Evolutionary conservation across 2,888 invertebrate genomes (phyloP).

Genomic region (Parelbella ahira): DNA sequence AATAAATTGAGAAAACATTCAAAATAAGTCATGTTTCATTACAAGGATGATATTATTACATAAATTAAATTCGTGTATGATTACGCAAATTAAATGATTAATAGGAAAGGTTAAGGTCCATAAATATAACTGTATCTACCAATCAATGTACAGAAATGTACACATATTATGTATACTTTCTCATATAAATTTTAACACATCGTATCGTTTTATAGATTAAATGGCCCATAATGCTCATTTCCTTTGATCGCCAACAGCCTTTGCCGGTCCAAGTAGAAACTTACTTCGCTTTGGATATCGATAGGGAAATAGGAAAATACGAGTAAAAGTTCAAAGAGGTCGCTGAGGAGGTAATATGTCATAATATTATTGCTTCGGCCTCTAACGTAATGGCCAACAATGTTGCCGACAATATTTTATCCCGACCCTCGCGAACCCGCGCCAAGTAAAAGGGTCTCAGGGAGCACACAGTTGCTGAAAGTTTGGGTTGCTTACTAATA

Average conservation of each 20-base stretch:
- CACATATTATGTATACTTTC: too few relatives aligned
- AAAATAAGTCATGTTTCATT: too few relatives aligned
- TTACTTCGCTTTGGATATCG: conserved; percentile 9
- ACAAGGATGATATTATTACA: too few relatives aligned
- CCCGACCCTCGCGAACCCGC: conserved; percentile 51
- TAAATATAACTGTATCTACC: too few relatives aligned
- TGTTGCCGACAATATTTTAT: conserved; percentile 72
- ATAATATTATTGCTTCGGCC: conserved; percentile 76
- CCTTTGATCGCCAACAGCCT: conserved; percentile 18
- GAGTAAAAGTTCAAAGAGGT: conserved; percentile 19
- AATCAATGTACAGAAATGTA: too few relatives aligned
- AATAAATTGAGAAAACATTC: too few relatives aligned
- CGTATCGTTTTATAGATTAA: conserved; percentile 10
- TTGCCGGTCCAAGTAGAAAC: conserved; percentile 15
- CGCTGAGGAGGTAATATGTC: conserved; percentile 65
- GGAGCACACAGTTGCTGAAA: conserved; percentile 37
- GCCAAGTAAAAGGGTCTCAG: conserved; percentile 40
- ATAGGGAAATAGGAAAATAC: conserved; percentile 23
- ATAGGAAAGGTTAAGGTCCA: too few relatives aligned
- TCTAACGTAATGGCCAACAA: conserved; percentile 61
- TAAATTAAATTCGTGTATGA: too few relatives aligned
- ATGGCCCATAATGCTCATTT: conserved; percentile 17
- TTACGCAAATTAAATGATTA: too few relatives aligned
- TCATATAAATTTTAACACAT: conserved; percentile 12
- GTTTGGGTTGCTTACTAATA: conserved; percentile 8